Conservation (phyloP, 2,113 vertebrate species). For the Pholis gunnellus region DNA sequence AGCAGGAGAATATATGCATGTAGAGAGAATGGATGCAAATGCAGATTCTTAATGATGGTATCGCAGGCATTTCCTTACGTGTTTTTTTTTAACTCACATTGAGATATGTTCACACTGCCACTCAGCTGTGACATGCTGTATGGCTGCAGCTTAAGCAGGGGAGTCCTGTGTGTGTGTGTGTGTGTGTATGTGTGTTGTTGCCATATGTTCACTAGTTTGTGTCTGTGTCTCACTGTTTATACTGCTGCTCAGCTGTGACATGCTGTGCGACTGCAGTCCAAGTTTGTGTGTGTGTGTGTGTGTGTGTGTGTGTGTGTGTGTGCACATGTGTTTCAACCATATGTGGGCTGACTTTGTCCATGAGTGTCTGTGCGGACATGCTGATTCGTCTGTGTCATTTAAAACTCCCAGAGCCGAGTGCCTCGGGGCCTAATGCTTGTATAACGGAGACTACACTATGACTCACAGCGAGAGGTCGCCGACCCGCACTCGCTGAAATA, state of each 20-base stretch:
- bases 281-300: conserved; percentile 8
- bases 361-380: conserved; percentile 3
- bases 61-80: conserved; percentile 5
- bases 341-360: not conserved
- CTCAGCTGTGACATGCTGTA: conserved; percentile 10
- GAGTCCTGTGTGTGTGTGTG: not conserved
- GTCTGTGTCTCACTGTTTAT: conserved; percentile 38
- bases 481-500: conserved; percentile 68
- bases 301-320: conserved; percentile 10
- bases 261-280: conserved; percentile 19
- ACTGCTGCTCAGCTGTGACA: conserved; percentile 51
- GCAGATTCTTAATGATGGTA: not conserved
- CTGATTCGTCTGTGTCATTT: conserved; percentile 38
- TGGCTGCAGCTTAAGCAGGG: conserved; percentile 1
- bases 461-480: conserved; percentile 53
- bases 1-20: not conserved
- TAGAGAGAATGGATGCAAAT: not conserved
- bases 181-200: conserved; percentile 19
- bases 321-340: not conserved
- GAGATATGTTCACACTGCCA: conserved; percentile 28
- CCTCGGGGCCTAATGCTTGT: conserved; percentile 41
- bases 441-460: conserved; percentile 34
- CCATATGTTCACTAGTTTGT: conserved; percentile 34
- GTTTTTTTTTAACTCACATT: conserved; percentile 7
- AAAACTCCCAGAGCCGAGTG: conserved; percentile 15